phyloP scores from a whole-genome alignment of 2,797 vertebrate species.

The Harpagifer antarcticus region DNA sequence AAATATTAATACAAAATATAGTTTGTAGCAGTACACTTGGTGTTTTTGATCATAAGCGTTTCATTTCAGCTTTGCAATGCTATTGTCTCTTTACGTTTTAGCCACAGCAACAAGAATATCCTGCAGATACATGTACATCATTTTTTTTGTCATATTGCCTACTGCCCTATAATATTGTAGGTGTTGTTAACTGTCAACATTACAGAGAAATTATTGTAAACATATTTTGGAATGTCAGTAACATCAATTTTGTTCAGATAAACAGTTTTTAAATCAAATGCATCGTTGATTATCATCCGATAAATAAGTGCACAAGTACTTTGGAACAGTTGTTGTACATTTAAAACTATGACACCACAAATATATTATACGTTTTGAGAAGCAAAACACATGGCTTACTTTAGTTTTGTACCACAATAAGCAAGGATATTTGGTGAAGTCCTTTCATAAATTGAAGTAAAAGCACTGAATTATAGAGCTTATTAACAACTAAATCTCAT shows the following conservation, averaged over 20 bases:
- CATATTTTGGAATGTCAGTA: conserved; percentile 67
- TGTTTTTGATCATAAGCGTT: conserved; percentile 39
- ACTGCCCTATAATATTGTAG: conserved; percentile 17
- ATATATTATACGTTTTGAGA: conserved; percentile 14
- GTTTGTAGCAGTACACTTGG: conserved; percentile 54
- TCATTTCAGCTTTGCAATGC: conserved; percentile 55
- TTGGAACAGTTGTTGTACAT: conserved; percentile 16
- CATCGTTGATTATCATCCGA: conserved; percentile 37
- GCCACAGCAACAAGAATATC: conserved; percentile 51
- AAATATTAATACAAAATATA: conserved; percentile 73
- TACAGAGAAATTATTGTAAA: conserved; percentile 62
- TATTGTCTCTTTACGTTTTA: conserved; percentile 58
- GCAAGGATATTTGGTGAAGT: conserved; percentile 52
- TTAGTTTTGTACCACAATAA: conserved; percentile 41
- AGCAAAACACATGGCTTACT: conserved; percentile 46
- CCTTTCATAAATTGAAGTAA: conserved; percentile 30
- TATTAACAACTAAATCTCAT: conserved; percentile 47
- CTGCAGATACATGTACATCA: conserved; percentile 46
- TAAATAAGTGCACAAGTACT: conserved; percentile 30
- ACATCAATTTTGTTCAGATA: conserved; percentile 29
- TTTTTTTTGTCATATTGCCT: conserved; percentile 15
- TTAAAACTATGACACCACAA: conserved; percentile 49
- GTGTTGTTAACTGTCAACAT: conserved; percentile 18
- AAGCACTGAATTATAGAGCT: conserved; percentile 38
- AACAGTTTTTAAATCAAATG: conserved; percentile 18